These are phyloP conservation scores for Cabera pusaria DNA, from an alignment of 2,888 invertebrate genomes.

Conservation along the genomic window DNA sequence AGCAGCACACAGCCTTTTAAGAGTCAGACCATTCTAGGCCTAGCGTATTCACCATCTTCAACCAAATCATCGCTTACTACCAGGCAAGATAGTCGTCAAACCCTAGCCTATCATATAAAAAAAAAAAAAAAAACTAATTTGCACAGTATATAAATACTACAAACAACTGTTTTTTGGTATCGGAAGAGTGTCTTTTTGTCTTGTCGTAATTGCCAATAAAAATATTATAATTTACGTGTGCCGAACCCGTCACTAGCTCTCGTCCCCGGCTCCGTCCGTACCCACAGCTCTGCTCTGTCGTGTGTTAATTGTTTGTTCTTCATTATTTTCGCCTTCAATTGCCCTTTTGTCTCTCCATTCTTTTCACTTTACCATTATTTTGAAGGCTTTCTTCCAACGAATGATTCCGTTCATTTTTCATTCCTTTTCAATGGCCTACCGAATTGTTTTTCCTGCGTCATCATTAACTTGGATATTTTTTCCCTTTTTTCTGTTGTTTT, in stretches of 20 bases:
- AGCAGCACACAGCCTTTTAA: too few species aligned
- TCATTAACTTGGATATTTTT: slow-evolving; percentile 67
- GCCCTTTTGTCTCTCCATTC: slow-evolving; percentile 76
- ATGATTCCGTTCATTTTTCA: slow-evolving; percentile 76
- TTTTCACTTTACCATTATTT: slow-evolving; percentile 71
- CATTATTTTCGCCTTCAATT: slow-evolving; percentile 82
- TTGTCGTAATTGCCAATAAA: too few species aligned
- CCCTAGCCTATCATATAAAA: too few species aligned
- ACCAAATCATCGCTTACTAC: too few species aligned
- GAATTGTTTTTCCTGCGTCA: slow-evolving; percentile 71
- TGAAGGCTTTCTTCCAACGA: slow-evolving; percentile 68
- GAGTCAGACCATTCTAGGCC: too few species aligned
- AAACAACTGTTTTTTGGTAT: too few species aligned
- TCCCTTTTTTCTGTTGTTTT: slow-evolving; percentile 20
- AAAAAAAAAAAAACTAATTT: too few species aligned
- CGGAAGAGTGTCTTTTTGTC: too few species aligned
- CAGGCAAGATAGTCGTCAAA: too few species aligned
- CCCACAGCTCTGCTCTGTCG: slow-evolving; percentile 44
- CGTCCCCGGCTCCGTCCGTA: slow-evolving; percentile 28
- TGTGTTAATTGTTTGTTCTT: slow-evolving; percentile 82
- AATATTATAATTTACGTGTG: too few species aligned
- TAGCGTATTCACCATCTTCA: too few species aligned
- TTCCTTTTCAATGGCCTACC: slow-evolving; percentile 63
- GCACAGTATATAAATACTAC: too few species aligned
- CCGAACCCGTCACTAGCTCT: slow-evolving; percentile 24